Conservation (phyloP, 2,888 invertebrate species). For the Drosophila meridionalis region DNA sequence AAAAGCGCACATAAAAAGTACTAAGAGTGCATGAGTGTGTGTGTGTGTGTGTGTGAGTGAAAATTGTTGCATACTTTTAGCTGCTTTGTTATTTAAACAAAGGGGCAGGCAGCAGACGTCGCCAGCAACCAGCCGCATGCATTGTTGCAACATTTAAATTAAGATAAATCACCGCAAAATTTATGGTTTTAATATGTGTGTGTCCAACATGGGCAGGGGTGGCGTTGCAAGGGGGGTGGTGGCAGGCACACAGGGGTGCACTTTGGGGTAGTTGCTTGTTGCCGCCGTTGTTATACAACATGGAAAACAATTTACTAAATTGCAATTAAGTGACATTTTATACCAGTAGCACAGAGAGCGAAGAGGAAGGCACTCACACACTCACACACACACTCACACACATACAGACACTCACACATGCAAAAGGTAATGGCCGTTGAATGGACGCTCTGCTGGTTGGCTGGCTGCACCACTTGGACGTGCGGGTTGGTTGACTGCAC, state of each 20-base stretch:
- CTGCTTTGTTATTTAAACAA: conserved; percentile 77
- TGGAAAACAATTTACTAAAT: conserved; percentile 84
- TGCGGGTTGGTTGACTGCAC: conserved; percentile 8
- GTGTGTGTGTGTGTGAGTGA: conserved; percentile 27
- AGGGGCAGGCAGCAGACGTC: conserved; percentile 56
- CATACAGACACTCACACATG: conserved; percentile 30
- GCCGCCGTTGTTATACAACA: conserved; percentile 77
- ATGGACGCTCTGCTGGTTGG: conserved; percentile 42
- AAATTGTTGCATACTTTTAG: conserved; percentile 75
- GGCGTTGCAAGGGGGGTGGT: neutral
- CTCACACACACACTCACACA: conserved; percentile 14
- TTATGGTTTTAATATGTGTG: conserved; percentile 81
- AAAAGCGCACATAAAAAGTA: conserved; percentile 48
- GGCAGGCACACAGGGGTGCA: neutral
- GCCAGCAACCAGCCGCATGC: conserved; percentile 60
- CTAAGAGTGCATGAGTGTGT: neutral
- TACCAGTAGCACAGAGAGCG: conserved; percentile 35
- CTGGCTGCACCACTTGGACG: conserved; percentile 15
- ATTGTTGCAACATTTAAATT: conserved; percentile 84
- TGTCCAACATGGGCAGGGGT: conserved; percentile 9
- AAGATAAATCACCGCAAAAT: conserved; percentile 85
- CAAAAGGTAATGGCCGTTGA: conserved; percentile 64
- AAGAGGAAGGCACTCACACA: neutral
- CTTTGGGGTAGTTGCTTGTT: conserved; percentile 67
- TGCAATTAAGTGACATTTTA: conserved; percentile 84